A percentile compares a stretch with the other conserved stretches of the same genome.
Evolutionary conservation across 2,888 invertebrate genomes (phyloP).

Genomic region (Coelinius sp.): DNA sequence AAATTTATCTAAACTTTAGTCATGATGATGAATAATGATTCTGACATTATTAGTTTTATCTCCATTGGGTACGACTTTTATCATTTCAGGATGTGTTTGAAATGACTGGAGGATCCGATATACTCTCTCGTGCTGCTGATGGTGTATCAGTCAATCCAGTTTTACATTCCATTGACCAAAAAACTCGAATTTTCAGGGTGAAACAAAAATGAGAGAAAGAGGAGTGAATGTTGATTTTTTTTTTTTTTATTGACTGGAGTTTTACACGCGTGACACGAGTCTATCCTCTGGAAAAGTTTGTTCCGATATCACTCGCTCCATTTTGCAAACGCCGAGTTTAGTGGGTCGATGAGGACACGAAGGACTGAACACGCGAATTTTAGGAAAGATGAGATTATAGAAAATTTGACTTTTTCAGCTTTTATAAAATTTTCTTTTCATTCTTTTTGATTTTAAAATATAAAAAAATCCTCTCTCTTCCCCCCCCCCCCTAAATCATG

Average conservation of each 20-base stretch:
- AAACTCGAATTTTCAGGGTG: constrained; percentile 9
- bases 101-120: neutral
- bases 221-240: neutral
- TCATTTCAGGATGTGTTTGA: constrained; percentile 5
- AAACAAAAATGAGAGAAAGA: constrained; percentile 6
- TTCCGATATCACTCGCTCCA: constrained; percentile 32
- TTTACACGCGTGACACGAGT: constrained; percentile 26
- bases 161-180: constrained; percentile 17
- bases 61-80: neutral
- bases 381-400: neutral
- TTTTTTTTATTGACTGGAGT: neutral
- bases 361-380: neutral
- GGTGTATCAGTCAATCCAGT: constrained; percentile 17
- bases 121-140: neutral
- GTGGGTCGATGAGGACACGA: constrained; percentile 40
- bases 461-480: neutral
- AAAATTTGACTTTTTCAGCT: neutral
- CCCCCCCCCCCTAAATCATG: no score
- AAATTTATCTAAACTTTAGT: neutral
- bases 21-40: neutral
- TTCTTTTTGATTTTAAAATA: neutral
- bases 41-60: neutral
- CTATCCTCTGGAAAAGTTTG: constrained; percentile 29
- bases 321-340: constrained; percentile 38
- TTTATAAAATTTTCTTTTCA: neutral